Conservation (phyloP, 1,140 invertebrate species). For the Drosophila navojoa region DNA sequence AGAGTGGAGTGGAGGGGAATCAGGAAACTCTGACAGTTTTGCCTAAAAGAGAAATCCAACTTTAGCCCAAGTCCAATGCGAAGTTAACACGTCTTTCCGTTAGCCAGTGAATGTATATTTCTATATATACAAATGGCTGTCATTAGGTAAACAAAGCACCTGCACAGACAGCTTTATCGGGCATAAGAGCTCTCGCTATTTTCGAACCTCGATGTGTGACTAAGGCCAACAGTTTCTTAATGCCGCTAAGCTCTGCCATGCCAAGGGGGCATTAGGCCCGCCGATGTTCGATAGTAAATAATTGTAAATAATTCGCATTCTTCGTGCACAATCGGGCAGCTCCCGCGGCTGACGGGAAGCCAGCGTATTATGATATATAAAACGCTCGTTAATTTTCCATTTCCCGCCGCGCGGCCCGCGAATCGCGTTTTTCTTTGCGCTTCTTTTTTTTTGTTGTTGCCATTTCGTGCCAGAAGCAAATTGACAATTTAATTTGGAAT, state of each 20-base stretch:
- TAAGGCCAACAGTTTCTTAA: constrained; percentile 24
- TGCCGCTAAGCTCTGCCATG: constrained; percentile 15
- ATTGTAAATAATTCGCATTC: constrained; percentile 17
- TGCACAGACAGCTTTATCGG: background rate
- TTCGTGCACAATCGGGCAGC: background rate
- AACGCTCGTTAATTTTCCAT: constrained; percentile 5
- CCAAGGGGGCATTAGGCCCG: constrained; percentile 13
- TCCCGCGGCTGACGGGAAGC: no score
- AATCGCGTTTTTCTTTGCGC: constrained; percentile 39
- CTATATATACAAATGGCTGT: background rate
- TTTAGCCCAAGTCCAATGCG: background rate
- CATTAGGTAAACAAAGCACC: background rate
- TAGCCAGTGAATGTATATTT: background rate
- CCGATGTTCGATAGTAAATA: background rate
- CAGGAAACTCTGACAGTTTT: no score
- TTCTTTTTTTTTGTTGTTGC: background rate
- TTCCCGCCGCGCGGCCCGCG: background rate
- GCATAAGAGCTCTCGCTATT: constrained; percentile 2
- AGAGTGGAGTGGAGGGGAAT: no score
- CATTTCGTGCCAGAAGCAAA: constrained; percentile 53
- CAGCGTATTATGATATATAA: constrained; percentile 22
- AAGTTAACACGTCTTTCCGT: background rate
- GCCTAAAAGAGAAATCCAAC: background rate
- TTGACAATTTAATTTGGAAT: constrained; percentile 77
- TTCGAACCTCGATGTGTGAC: constrained; percentile 19